phyloP scores from a whole-genome alignment of 2,888 invertebrate species.

The Himalopsyche kuldschensis region DNA sequence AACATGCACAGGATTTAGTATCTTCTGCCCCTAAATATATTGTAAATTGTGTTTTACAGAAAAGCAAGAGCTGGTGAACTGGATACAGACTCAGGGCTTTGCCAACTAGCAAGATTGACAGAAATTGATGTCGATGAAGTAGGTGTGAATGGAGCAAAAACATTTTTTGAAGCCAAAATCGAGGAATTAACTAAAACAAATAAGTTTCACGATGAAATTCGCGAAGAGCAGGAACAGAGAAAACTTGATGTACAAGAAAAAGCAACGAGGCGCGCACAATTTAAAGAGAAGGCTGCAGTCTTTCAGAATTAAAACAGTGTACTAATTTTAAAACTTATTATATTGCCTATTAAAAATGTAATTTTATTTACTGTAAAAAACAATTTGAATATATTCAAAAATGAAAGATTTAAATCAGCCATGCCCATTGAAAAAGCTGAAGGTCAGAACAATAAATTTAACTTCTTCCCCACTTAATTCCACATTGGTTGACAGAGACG shows the following conservation, averaged over 20 bases:
- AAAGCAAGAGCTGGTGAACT: conserved; percentile 93
- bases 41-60: conserved; percentile 49
- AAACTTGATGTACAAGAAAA: conserved; percentile 82
- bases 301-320: conserved; percentile 58
- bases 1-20: neutral
- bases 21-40: neutral
- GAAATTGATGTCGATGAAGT: conserved; percentile 94
- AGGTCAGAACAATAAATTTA: too few relatives aligned
- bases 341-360: neutral
- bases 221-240: conserved; percentile 88
- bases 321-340: neutral
- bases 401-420: neutral
- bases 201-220: conserved; percentile 91
- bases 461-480: too few relatives aligned
- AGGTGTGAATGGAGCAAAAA: conserved; percentile 92
- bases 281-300: conserved; percentile 85
- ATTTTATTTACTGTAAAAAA: neutral
- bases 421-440: too few relatives aligned
- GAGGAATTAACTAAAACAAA: conserved; percentile 79
- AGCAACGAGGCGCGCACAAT: conserved; percentile 76
- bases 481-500: too few relatives aligned
- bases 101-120: conserved; percentile 81
- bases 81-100: conserved; percentile 81
- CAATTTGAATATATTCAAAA: neutral
- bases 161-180: conserved; percentile 96